Percentiles rank a stretch among this genome's conserved stretches.
Conservation (phyloP, 64 coral and sea anemone genomes). For the Actinia equina region DNA sequence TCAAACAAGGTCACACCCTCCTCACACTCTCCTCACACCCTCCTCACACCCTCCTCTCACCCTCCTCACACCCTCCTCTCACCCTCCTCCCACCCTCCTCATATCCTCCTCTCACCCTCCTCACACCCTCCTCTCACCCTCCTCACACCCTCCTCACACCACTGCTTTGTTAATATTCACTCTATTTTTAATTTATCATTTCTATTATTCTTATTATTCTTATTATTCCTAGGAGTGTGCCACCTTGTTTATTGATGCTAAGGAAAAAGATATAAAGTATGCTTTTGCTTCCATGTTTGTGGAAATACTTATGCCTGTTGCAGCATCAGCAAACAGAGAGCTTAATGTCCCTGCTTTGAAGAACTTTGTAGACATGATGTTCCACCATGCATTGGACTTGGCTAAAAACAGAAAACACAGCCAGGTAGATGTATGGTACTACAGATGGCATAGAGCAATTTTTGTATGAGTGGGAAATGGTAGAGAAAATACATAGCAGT, state of each 20-base stretch:
- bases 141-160: too few species aligned
- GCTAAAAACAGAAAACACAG: slow-evolving; percentile 82
- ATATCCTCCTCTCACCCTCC: too few species aligned
- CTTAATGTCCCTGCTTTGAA: slow-evolving; percentile 94
- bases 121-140: too few species aligned
- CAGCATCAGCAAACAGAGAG: slow-evolving; percentile 94
- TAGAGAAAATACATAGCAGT: too few species aligned
- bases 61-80: too few species aligned
- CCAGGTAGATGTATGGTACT: slow-evolving; percentile 25
- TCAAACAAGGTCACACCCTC: too few species aligned
- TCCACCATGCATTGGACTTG: slow-evolving; percentile 84
- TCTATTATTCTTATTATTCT: too few species aligned
- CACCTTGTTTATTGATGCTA: slow-evolving; percentile 87
- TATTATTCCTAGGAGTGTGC: slow-evolving; percentile 91
- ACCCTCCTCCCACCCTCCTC: too few species aligned
- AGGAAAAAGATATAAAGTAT: slow-evolving; percentile 96
- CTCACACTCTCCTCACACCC: too few species aligned
- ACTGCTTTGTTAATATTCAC: neutral
- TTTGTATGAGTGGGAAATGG: too few species aligned
- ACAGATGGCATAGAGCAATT: too few species aligned
- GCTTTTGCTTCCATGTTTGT: slow-evolving; percentile 96
- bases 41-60: too few species aligned
- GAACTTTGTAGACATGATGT: slow-evolving; percentile 97
- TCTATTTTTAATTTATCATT: neutral
- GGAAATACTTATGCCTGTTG: slow-evolving; percentile 95